These are phyloP conservation scores for Epinephelus fuscoguttatus DNA, from an alignment of 2,113 vertebrate species.

Conservation along the genomic window DNA sequence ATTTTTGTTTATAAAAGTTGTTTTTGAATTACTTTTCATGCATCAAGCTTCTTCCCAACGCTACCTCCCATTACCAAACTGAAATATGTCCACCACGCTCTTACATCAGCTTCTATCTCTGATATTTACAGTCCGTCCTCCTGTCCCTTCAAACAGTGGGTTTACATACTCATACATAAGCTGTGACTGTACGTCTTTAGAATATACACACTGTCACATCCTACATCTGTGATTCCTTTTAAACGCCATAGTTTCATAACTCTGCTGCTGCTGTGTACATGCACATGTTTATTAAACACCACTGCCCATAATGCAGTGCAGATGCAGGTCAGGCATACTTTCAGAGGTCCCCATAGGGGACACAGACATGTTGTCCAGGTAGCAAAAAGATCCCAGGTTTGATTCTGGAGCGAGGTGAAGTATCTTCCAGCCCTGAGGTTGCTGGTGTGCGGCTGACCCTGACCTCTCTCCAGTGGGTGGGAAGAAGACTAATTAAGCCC, in stretches of 20 bases:
- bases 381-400: background rate
- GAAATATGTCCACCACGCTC: background rate
- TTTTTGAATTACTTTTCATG: too few species aligned
- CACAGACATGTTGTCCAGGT: background rate
- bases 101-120: background rate
- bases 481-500: background rate
- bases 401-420: too few species aligned
- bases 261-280: background rate
- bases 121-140: conserved; percentile 27
- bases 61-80: background rate
- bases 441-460: background rate
- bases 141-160: background rate
- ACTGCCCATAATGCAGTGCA: conserved; percentile 41
- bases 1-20: too few species aligned
- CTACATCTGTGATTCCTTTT: conserved; percentile 20
- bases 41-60: background rate
- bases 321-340: background rate
- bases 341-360: background rate
- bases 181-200: background rate
- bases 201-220: conserved; percentile 37
- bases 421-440: background rate
- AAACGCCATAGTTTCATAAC: conserved; percentile 19
- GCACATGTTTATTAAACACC: conserved; percentile 60
- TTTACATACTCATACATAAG: conserved; percentile 23
- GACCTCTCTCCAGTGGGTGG: background rate